These are phyloP conservation scores for Fringilla coelebs DNA, from an alignment of 2,797 vertebrate genomes.

Conservation along the genomic window DNA sequence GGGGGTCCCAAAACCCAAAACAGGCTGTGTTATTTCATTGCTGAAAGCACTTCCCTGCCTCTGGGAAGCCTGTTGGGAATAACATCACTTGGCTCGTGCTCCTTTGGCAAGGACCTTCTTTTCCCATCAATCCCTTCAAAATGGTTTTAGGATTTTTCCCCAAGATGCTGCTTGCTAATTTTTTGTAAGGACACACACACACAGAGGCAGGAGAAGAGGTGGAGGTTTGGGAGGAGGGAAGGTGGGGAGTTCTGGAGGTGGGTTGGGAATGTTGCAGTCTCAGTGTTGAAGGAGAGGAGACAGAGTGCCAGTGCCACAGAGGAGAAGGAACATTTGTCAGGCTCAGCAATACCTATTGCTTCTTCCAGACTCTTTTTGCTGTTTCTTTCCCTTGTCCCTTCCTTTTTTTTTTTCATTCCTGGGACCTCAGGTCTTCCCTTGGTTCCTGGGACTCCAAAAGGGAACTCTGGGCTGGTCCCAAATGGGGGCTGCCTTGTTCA, in stretches of 20 bases:
- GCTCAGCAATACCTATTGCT: not conserved
- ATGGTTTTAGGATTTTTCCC: not conserved
- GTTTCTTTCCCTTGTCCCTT: not conserved
- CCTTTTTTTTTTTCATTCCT: not conserved
- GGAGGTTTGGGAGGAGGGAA: not conserved
- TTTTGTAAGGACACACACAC: not conserved
- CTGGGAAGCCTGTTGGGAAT: not conserved
- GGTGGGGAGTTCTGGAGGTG: not conserved
- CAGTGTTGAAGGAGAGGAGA: not conserved
- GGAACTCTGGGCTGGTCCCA: not conserved
- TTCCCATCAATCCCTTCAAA: not conserved
- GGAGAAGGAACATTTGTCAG: not conserved
- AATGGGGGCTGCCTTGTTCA: not conserved
- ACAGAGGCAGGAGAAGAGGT: not conserved
- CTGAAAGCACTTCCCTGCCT: not conserved
- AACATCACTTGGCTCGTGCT: not conserved
- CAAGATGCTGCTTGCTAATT: not conserved
- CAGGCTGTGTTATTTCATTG: conserved; percentile 22
- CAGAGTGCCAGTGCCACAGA: not conserved
- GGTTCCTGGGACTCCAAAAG: not conserved
- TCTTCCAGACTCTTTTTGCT: not conserved
- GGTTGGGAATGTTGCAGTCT: not conserved
- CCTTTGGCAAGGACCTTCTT: not conserved
- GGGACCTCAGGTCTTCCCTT: not conserved
- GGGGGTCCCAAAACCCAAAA: not conserved